These are phyloP conservation scores for Danio rerio DNA, from an alignment of 2,113 vertebrate species.

Conservation along the genomic window GRCz12tu NC_133180.1:44526001-44526500, in stretches of 20 bases:
- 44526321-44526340: no score
- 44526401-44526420: no score
- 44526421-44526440: no score
- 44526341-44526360: no score
- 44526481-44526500: no score
- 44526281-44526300: background rate
- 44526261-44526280: slow-evolving; percentile 14
- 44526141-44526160: slow-evolving; percentile 44
- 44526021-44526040: slow-evolving; percentile 8
- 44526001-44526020: background rate
- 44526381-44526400: no score
- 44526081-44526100: background rate
- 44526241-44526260: slow-evolving; percentile 17
- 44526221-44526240: slow-evolving; percentile 26
- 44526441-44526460: no score
- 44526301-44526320: background rate
- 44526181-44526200: slow-evolving; percentile 24
- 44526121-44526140: slow-evolving; percentile 9
- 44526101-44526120: slow-evolving; percentile 26
- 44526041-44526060: slow-evolving; percentile 4
- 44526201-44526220: slow-evolving; percentile 22
- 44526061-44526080: slow-evolving; percentile 15
- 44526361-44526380: no score
- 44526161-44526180: slow-evolving; percentile 52
- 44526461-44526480: no score